phyloP scores from a whole-genome alignment of 1,140 invertebrate genomes.

The Scaptomyza graminum region DNA sequence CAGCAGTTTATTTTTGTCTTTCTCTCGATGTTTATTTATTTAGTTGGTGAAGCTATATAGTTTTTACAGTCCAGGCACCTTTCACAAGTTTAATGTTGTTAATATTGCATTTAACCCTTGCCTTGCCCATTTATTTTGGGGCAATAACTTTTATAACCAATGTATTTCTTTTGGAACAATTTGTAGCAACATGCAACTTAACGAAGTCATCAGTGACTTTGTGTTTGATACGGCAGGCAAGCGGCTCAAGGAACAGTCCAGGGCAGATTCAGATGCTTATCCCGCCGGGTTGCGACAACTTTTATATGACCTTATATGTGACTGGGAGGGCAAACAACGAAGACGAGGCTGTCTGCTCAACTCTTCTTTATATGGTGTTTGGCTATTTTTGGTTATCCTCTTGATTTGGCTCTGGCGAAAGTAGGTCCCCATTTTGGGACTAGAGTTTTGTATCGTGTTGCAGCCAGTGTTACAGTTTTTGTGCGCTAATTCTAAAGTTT shows the following conservation, averaged over 20 bases:
- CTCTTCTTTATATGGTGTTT: constrained; percentile 63
- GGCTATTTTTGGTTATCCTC: constrained; percentile 71
- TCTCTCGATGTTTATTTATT: constrained; percentile 18
- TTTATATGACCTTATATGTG: constrained; percentile 78
- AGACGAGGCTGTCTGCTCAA: constrained; percentile 9
- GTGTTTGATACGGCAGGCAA: constrained; percentile 1
- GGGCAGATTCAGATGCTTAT: constrained; percentile 70
- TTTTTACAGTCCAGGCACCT: constrained; percentile 53
- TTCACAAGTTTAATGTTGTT: constrained; percentile 70
- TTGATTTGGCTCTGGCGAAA: constrained; percentile 58
- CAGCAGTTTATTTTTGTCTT: background rate
- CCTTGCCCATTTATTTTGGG: constrained; percentile 41
- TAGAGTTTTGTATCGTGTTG: constrained; percentile 50
- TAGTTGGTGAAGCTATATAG: constrained; percentile 45
- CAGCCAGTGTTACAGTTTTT: constrained; percentile 56
- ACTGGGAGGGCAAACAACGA: constrained; percentile 8
- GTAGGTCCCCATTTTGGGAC: constrained; percentile 47
- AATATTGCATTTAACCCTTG: constrained; percentile 77
- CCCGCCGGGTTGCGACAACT: constrained; percentile 73
- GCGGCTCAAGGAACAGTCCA: constrained; percentile 18
- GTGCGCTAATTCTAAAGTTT: constrained; percentile 55
- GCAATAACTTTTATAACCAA: constrained; percentile 76
- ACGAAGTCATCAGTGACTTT: constrained; percentile 68
- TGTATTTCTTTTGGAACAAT: constrained; percentile 81
- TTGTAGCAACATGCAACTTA: constrained; percentile 79